Evolutionary conservation across 2,797 vertebrate species (phyloP).

Genomic region (Potorous gilbertii): DNA sequence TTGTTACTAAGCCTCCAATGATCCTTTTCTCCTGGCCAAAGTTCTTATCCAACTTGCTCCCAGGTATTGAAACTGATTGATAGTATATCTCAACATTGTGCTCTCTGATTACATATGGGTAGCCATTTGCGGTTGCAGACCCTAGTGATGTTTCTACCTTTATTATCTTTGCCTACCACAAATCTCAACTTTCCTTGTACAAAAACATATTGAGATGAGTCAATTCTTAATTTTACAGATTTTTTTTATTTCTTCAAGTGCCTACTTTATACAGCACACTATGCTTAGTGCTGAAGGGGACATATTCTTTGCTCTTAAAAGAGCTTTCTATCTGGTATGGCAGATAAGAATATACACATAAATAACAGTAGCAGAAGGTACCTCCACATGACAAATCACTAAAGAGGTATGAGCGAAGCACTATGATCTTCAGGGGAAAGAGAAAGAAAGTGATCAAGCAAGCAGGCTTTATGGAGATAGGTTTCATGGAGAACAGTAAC

Average conservation of each 20-base stretch:
- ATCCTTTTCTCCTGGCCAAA: neutral
- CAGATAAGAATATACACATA: neutral
- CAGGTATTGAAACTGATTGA: slow-evolving; percentile 27
- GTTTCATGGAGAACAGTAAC: neutral
- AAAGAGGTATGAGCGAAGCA: neutral
- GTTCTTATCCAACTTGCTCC: slow-evolving; percentile 36
- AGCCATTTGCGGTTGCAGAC: neutral
- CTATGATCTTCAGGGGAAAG: neutral
- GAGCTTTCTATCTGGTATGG: neutral
- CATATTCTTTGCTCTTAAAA: neutral
- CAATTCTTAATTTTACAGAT: neutral
- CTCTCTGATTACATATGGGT: neutral
- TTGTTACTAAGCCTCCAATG: neutral
- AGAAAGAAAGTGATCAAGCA: neutral
- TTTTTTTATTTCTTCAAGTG: neutral
- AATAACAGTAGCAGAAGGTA: neutral
- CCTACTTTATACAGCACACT: neutral
- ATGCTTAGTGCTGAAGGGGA: neutral
- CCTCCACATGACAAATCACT: neutral
- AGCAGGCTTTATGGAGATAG: too few species aligned
- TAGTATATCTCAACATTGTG: slow-evolving; percentile 14
- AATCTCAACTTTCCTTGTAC: slow-evolving; percentile 11
- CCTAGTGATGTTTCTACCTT: neutral
- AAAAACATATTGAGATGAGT: slow-evolving; percentile 7
- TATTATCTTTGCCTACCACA: neutral